Conservation (phyloP, 2,888 invertebrate species). For the Belgica antarctica region DNA sequence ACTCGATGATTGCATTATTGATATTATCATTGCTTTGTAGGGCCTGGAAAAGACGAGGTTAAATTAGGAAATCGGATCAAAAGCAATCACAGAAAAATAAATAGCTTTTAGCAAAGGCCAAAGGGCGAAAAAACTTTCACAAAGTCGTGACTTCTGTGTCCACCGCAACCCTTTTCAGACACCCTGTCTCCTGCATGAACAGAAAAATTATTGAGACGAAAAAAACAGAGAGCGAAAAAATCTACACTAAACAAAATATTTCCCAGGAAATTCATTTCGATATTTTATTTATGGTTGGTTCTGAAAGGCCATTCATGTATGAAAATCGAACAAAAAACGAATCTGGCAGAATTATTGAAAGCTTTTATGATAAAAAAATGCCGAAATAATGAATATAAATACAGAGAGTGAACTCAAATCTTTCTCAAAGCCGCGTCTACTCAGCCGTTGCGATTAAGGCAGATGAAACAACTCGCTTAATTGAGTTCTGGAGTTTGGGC, state of each 20-base stretch:
- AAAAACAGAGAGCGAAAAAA: background rate
- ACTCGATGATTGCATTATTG: constrained; percentile 38
- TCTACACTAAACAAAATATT: background rate
- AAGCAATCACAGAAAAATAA: too few relatives aligned
- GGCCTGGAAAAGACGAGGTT: too few relatives aligned
- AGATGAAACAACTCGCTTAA: background rate
- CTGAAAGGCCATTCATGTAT: constrained; percentile 22
- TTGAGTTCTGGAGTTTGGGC: background rate
- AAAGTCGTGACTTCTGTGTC: too few relatives aligned
- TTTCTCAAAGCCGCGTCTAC: background rate
- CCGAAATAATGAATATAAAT: constrained; percentile 9
- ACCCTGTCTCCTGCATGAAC: too few relatives aligned
- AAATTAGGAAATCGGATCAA: too few relatives aligned
- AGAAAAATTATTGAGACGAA: too few relatives aligned
- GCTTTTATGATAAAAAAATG: constrained; percentile 2
- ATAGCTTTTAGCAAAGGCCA: too few relatives aligned
- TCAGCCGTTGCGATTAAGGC: background rate
- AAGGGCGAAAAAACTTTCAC: too few relatives aligned
- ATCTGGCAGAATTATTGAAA: constrained; percentile 29
- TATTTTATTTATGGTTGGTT: constrained; percentile 26
- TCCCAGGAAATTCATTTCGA: constrained; percentile 17
- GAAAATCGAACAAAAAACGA: constrained; percentile 31
- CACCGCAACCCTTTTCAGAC: too few relatives aligned
- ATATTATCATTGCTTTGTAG: too few relatives aligned
- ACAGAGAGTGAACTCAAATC: background rate